phyloP scores from a whole-genome alignment of 2,888 invertebrate genomes.

The Eristalinus aeneus region DNA sequence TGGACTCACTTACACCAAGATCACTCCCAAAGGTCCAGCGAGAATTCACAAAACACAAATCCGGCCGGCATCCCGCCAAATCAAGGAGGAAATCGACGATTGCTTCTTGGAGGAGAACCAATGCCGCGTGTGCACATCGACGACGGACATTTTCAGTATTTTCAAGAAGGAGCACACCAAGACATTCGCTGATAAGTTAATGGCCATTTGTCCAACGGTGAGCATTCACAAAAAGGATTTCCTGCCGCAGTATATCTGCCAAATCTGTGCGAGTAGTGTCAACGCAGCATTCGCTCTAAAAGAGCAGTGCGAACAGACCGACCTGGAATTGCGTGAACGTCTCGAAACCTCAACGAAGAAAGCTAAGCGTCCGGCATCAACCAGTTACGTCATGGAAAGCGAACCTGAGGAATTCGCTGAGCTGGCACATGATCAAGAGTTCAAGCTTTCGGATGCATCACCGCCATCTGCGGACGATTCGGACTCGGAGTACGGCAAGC shows the following conservation, averaged over 20 bases:
- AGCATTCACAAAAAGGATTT: slow-evolving; percentile 79
- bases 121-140: slow-evolving; percentile 79
- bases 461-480: slow-evolving; percentile 76
- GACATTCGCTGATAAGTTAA: slow-evolving; percentile 79
- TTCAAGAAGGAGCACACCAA: slow-evolving; percentile 77
- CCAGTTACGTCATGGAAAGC: slow-evolving; percentile 78
- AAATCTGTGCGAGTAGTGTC: slow-evolving; percentile 78
- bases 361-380: slow-evolving; percentile 74
- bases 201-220: slow-evolving; percentile 79
- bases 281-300: slow-evolving; percentile 79
- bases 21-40: neutral
- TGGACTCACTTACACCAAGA: slow-evolving; percentile 4
- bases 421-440: slow-evolving; percentile 78
- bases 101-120: slow-evolving; percentile 77
- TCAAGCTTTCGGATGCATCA: slow-evolving; percentile 78
- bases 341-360: slow-evolving; percentile 79
- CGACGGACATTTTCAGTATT: slow-evolving; percentile 76
- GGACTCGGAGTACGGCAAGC: slow-evolving; percentile 74
- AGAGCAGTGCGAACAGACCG: slow-evolving; percentile 78
- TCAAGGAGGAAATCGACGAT: slow-evolving; percentile 71
- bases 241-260: slow-evolving; percentile 80
- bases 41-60: neutral
- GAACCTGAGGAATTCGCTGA: slow-evolving; percentile 74
- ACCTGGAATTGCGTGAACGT: slow-evolving; percentile 78
- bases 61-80: slow-evolving; percentile 28